Conservation (phyloP, 2,113 vertebrate genomes). For the Crotalus tigris region DNA sequence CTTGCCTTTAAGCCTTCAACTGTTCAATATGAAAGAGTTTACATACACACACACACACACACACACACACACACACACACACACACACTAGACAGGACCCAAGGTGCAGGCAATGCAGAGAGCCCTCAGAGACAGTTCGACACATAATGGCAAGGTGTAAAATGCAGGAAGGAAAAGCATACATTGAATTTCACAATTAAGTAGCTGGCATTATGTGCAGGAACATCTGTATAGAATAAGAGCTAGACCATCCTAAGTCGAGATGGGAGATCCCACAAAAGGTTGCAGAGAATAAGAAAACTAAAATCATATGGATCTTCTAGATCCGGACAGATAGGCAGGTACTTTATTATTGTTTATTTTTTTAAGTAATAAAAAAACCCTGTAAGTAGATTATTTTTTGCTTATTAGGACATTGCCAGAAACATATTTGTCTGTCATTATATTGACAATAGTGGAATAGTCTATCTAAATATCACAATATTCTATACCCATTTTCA, state of each 20-base stretch:
- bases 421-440: neutral
- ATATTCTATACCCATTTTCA: neutral
- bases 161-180: neutral
- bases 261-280: neutral
- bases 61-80: no score
- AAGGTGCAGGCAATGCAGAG: neutral
- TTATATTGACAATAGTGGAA: neutral
- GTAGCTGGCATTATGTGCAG: neutral
- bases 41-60: neutral
- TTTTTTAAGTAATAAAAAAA: neutral
- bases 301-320: neutral
- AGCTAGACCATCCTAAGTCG: neutral
- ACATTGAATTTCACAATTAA: neutral
- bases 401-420: neutral
- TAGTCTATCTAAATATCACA: neutral
- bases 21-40: neutral
- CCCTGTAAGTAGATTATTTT: neutral
- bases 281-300: neutral
- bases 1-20: neutral
- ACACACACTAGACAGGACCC: neutral
- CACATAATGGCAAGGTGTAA: neutral
- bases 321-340: neutral
- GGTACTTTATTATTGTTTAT: neutral
- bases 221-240: neutral
- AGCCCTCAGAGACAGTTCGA: neutral